Evolutionary conservation across 2,888 invertebrate species (phyloP).

Genomic region (Tetragnatha montana): DNA sequence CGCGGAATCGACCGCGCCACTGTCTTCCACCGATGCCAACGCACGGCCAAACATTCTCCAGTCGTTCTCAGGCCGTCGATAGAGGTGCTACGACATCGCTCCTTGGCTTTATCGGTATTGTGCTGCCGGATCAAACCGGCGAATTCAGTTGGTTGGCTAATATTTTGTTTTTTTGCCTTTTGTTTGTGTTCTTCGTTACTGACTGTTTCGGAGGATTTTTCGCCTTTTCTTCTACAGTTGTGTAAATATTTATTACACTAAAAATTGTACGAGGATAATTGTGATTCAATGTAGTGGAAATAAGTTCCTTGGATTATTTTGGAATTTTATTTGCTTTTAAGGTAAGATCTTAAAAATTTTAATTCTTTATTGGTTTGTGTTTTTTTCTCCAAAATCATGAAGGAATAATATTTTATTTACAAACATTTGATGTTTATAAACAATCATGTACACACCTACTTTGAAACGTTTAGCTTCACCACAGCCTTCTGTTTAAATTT

Average conservation of each 20-base stretch:
- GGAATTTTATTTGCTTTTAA: neutral
- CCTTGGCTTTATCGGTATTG: neutral
- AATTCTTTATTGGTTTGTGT: neutral
- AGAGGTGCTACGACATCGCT: constrained; percentile 6
- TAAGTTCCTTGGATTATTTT: constrained; percentile 17
- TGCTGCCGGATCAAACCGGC: constrained; percentile 35
- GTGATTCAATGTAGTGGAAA: constrained; percentile 8
- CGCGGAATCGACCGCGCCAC: constrained; percentile 46
- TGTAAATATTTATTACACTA: neutral
- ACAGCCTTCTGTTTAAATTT: too few relatives aligned
- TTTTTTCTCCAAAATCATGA: neutral
- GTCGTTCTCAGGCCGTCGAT: constrained; percentile 40
- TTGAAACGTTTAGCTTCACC: too few relatives aligned
- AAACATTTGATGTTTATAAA: too few relatives aligned
- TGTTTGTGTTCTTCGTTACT: neutral
- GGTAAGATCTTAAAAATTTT: neutral
- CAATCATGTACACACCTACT: too few relatives aligned
- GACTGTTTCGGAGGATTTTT: neutral
- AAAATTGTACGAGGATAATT: constrained; percentile 1
- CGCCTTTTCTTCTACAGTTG: constrained; percentile 9
- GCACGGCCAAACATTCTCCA: constrained; percentile 38
- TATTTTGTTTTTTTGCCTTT: neutral
- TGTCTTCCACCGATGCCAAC: constrained; percentile 56
- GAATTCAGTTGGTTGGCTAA: constrained; percentile 10
- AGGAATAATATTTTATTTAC: too few relatives aligned